A percentile compares a stretch with the other conserved stretches of the same genome.
Conservation (phyloP, 2,797 vertebrate genomes). For the Malurus splendens region DNA sequence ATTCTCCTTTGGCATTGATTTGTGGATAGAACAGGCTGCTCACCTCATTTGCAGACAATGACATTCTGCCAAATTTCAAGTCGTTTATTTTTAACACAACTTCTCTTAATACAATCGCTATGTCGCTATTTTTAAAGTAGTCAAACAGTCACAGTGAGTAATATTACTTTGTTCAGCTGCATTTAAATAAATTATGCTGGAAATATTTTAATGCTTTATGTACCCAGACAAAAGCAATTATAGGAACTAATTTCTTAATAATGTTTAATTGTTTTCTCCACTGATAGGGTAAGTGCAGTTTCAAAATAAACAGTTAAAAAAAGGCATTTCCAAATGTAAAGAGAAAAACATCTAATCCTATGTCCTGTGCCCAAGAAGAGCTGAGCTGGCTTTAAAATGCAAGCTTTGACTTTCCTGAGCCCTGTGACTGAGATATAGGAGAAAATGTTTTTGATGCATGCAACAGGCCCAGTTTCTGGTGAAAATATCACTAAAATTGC, state of each 20-base stretch:
- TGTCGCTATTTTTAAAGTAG: background rate
- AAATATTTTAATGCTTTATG: background rate
- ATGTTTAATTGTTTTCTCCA: background rate
- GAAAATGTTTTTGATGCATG: background rate
- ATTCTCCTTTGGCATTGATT: background rate
- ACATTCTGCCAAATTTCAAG: background rate
- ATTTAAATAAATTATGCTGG: background rate
- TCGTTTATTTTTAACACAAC: background rate
- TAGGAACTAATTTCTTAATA: background rate
- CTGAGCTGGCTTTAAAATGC: fast-evolving
- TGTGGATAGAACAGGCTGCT: background rate
- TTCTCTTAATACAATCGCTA: background rate
- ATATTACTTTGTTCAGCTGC: background rate
- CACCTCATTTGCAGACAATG: background rate
- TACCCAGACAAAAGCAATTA: background rate
- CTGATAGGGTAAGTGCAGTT: fast-evolving
- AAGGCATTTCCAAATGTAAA: background rate
- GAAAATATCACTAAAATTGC: background rate
- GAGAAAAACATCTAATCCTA: background rate
- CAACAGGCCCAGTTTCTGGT: background rate
- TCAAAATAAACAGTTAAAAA: background rate
- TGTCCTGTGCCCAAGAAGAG: background rate
- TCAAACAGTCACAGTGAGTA: background rate
- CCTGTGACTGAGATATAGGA: background rate
- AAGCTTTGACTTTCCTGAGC: background rate